These are phyloP conservation scores for Choreutis nemorana DNA, from an alignment of 2,888 invertebrate genomes.

Conservation along the genomic window DNA sequence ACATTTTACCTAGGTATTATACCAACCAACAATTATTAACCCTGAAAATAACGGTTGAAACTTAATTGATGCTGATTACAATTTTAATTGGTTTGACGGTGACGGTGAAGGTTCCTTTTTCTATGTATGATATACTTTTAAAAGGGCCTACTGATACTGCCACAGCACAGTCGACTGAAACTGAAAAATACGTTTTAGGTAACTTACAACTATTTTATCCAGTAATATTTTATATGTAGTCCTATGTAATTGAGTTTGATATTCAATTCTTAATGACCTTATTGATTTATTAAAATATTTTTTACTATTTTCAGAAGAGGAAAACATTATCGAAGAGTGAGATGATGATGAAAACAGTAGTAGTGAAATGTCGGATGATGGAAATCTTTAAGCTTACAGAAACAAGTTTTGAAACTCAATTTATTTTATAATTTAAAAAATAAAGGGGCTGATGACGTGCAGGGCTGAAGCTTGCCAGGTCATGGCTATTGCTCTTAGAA, in stretches of 20 bases:
- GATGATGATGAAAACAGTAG: constrained; percentile 6
- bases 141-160: constrained; percentile 7
- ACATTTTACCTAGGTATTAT: constrained; percentile 8
- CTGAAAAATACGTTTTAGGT: constrained; percentile 6
- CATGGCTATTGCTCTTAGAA: no score
- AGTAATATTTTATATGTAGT: constrained; percentile 2
- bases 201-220: constrained; percentile 4
- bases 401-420: no score
- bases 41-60: constrained; percentile 10
- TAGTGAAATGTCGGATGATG: constrained; percentile 6
- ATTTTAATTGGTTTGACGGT: constrained; percentile 9
- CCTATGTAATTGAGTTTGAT: constrained; percentile 5
- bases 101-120: no score
- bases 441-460: no score
- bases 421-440: no score
- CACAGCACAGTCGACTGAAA: constrained; percentile 5
- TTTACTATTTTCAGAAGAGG: constrained; percentile 5
- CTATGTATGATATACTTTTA: constrained; percentile 8
- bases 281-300: constrained; percentile 5
- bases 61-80: no score
- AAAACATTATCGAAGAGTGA: constrained; percentile 5
- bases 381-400: no score
- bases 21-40: constrained; percentile 7
- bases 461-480: no score
- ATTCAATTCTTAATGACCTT: constrained; percentile 4